These are phyloP conservation scores for Calycopis cecrops DNA, from an alignment of 1,140 invertebrate genomes.

Conservation along the genomic window DNA sequence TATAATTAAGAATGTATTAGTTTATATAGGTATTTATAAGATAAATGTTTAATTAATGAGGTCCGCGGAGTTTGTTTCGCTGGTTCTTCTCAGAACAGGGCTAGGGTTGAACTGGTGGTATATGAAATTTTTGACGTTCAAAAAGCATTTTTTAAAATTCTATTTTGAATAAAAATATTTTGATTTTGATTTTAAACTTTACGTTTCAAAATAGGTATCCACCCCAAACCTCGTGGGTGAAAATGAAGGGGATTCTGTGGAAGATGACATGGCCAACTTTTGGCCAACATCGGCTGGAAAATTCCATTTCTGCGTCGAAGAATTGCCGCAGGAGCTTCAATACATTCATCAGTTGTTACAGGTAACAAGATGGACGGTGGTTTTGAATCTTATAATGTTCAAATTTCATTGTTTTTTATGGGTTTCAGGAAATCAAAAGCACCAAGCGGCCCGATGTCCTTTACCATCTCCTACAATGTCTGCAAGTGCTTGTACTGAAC, in stretches of 20 bases:
- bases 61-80: too few species aligned
- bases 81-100: too few species aligned
- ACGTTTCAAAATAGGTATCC: conserved; percentile 69
- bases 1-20: too few species aligned
- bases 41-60: too few species aligned
- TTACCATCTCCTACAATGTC: conserved; percentile 93
- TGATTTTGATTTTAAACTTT: too few species aligned
- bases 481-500: conserved; percentile 94
- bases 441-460: conserved; percentile 93
- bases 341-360: conserved; percentile 93
- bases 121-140: too few species aligned
- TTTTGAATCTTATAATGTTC: conserved; percentile 1
- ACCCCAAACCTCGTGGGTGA: conserved; percentile 82
- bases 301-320: conserved; percentile 93
- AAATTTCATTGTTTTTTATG: background rate
- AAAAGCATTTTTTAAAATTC: too few species aligned
- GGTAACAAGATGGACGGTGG: conserved; percentile 69
- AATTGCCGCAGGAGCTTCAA: conserved; percentile 93
- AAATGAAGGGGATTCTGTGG: conserved; percentile 81
- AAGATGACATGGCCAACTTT: conserved; percentile 86
- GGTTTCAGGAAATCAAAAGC: conserved; percentile 84
- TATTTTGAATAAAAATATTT: too few species aligned
- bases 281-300: conserved; percentile 95
- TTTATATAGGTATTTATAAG: too few species aligned
- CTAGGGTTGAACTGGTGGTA: too few species aligned